Evolutionary conservation across 2,888 invertebrate species (phyloP), one percentile per base, ranked within the genome.

Genomic region (Mimachlamys varia): DNA sequence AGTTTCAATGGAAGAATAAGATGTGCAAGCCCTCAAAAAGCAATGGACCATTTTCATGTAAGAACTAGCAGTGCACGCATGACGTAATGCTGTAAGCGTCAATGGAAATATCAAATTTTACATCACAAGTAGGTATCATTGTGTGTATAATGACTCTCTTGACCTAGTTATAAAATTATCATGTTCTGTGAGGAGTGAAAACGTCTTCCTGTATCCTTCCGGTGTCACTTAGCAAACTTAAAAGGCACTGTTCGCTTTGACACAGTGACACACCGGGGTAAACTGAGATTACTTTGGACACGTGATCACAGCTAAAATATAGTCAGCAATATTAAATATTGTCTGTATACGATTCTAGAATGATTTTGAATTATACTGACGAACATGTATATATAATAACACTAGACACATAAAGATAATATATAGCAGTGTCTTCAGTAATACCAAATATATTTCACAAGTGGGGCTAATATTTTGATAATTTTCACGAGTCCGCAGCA

Each of bases 241-340:
- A 76, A 27, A 76, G 76, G 15, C 76, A 27, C 22, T 76, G 76
- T 33, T 76, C 76, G 33, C 76, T 76, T 76, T 76, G 76, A 76
- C 76, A 76, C 33, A 76, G 76, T 76, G 76, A 76, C 76, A 76
- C 76, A 12, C 76, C 33, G 76, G 76, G 76, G 76, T 76, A 76
- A 76, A 76, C 76, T 33, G 76, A 76, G 7, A 76, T 33, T 27
- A 76, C 76, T 33, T 13, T 27, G 13, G 76, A 15, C 76, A 76
- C 76, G 76, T 76, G 76, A 10, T 44, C 44, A 44, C 4, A 7
- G 10, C 62, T 22, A n/a, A 62, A 17, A 62, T n/a, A 33, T 12
- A 76, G 13, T 27, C 76, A 10, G 33, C 33, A 58, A 58, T 0
- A 19, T 44, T 3, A 10, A 3, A 58, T 10, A 58, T 58, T 58